Base-by-base conservation (phyloP, 2,888 invertebrate genomes). In the Drosophila siamana region DNA sequence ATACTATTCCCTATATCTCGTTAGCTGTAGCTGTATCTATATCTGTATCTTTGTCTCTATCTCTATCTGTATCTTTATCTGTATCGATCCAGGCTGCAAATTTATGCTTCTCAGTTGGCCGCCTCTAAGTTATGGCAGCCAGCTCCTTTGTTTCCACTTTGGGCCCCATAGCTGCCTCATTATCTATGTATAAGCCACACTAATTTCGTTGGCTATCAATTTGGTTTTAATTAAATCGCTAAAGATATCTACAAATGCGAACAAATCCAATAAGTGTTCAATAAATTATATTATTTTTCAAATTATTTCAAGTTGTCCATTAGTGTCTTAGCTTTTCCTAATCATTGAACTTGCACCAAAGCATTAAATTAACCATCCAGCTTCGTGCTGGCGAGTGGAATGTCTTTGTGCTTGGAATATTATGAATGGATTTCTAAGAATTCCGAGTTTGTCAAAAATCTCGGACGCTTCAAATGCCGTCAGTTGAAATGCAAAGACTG, bases 51-150 rank as follows among this genome's bases (percentile, higher is more conserved):
- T 7, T 41, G 24, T 50, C 41, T 46, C 19, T 56, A 59, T 65
- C 47, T 68, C 8, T 41, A 30, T 44, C 41, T 46, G 48, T 56
- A 59, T 65, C 47, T 68, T 7, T 41, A 30, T 44, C 41, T 46
- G 48, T 43, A 68, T 72, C 59, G 77, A 76, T 76, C 44, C 36
- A 55, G 19, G 41, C 46, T 28, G 4, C 4, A 24, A 64, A 75
- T 75, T 68, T 68, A 64, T 76, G 43, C 63, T 13, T 43, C 66
- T 64, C 52, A 30, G 16, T 40, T 11, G 69, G 13, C 19, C 11
- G 19, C 38, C 59, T 6, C 38, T 46, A 63, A 62, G 41, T 68
- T 48, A 59, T 67, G 36, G 54, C 48, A 24, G 41, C 36, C 15
- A 38, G 13, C 36, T 38, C 36, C 15, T 38, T 38, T 38, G 19